Evolutionary conservation across 2,113 vertebrate species (phyloP).

Genomic region (Crotalus helleri): DNA sequence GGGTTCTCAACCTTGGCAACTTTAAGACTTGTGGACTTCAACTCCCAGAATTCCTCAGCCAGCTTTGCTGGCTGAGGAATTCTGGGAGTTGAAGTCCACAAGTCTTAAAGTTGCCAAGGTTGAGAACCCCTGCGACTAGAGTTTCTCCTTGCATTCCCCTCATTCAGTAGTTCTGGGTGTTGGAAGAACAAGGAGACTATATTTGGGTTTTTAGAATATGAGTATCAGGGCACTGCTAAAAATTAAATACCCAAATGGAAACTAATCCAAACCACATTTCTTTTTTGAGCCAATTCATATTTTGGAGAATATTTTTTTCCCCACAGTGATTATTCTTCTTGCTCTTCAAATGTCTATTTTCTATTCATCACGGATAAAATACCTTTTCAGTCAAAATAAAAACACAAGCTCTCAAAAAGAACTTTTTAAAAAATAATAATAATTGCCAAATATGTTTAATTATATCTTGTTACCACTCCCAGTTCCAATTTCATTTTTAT

Average conservation of each 20-base stretch:
- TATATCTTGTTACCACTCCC: neutral
- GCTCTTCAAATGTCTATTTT: constrained; percentile 28
- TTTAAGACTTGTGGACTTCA: no score
- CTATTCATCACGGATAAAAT: neutral
- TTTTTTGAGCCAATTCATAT: constrained; percentile 35
- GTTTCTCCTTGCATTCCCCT: neutral
- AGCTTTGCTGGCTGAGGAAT: no score
- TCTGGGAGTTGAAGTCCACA: no score
- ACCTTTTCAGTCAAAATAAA: no score
- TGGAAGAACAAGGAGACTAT: constrained; percentile 4
- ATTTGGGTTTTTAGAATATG: constrained; percentile 34
- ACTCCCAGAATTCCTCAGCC: no score
- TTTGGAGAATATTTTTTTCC: neutral
- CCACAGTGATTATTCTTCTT: constrained; percentile 40
- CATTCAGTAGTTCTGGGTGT: neutral
- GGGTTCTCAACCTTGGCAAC: no score
- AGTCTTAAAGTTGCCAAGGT: no score
- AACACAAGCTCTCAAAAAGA: neutral
- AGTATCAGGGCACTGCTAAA: constrained; percentile 32
- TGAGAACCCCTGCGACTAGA: no score
- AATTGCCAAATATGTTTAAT: neutral
- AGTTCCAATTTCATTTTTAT: no score
- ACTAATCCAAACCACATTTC: constrained; percentile 40
- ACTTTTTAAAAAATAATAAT: neutral
- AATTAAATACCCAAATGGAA: constrained; percentile 45